A percentile compares a stretch with the other conserved stretches of the same genome.
These are phyloP conservation scores for Heliothis virescens DNA, from an alignment of 1,140 invertebrate genomes.

Conservation along the genomic window DNA sequence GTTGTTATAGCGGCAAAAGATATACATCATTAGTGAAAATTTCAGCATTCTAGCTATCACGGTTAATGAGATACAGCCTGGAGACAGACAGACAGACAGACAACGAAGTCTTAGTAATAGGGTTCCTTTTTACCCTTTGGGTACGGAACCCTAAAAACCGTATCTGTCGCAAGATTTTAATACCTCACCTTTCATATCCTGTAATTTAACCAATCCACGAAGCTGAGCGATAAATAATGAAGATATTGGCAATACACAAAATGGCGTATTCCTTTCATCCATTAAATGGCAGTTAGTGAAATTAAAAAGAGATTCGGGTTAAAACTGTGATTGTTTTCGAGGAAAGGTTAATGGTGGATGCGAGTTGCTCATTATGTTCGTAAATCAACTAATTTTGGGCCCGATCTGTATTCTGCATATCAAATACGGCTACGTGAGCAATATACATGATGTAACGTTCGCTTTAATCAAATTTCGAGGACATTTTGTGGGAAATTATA, in stretches of 20 bases:
- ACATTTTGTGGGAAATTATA: neutral
- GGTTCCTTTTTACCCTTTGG: too few relatives aligned
- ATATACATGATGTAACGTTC: constrained; percentile 1
- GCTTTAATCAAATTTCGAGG: neutral
- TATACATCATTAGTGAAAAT: too few relatives aligned
- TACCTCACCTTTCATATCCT: too few relatives aligned
- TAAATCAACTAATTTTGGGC: neutral
- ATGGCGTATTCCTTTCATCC: constrained; percentile 8
- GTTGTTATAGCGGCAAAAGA: too few relatives aligned
- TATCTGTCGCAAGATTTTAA: too few relatives aligned
- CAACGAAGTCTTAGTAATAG: too few relatives aligned
- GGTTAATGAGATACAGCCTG: too few relatives aligned
- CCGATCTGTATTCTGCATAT: constrained; percentile 27
- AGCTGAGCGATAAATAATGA: constrained; percentile 40
- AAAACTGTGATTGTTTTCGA: constrained; percentile 11
- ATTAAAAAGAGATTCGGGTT: constrained; percentile 41
- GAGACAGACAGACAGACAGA: too few relatives aligned
- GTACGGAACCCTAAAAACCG: too few relatives aligned
- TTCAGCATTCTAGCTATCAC: too few relatives aligned
- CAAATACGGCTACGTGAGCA: neutral
- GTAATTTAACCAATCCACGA: too few relatives aligned
- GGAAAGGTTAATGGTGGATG: constrained; percentile 1
- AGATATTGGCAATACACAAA: constrained; percentile 28
- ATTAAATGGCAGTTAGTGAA: constrained; percentile 37
- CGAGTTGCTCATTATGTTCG: constrained; percentile 8